Evolutionary conservation across 2,888 invertebrate species (phyloP).

Genomic region (Ochropleura leucogaster): DNA sequence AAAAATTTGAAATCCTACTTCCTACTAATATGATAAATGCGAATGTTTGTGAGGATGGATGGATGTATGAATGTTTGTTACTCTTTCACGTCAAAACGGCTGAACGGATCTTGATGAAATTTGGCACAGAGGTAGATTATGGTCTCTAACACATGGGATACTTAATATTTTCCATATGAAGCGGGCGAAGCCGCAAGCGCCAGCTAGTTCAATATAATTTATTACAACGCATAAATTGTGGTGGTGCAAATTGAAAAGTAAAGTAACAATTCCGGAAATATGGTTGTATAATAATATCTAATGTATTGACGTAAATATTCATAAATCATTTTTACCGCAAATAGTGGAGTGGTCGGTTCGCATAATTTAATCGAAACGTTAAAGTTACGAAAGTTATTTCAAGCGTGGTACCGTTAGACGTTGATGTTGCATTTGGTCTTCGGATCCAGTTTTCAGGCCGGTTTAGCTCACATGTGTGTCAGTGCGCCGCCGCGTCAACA

Average conservation of each 20-base stretch:
- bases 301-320: slow-evolving; percentile 18
- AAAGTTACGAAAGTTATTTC: slow-evolving; percentile 42
- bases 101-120: too few species aligned
- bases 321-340: slow-evolving; percentile 23
- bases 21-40: too few species aligned
- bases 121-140: too few species aligned
- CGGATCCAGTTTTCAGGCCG: slow-evolving; percentile 38
- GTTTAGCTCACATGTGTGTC: slow-evolving; percentile 26
- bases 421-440: slow-evolving; percentile 46
- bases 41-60: too few species aligned
- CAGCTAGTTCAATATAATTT: not conserved
- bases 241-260: slow-evolving; percentile 9
- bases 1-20: too few species aligned
- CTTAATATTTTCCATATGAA: too few species aligned
- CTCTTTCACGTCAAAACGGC: too few species aligned
- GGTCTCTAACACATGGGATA: too few species aligned
- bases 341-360: slow-evolving; percentile 4
- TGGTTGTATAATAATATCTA: slow-evolving; percentile 11
- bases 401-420: slow-evolving; percentile 37
- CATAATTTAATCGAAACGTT: slow-evolving; percentile 32
- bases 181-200: not conserved
- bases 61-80: too few species aligned
- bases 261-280: slow-evolving; percentile 11
- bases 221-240: not conserved
- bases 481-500: slow-evolving; percentile 11